phyloP scores from a whole-genome alignment of 1,140 invertebrate genomes.

The Tachypleus tridentatus region DNA sequence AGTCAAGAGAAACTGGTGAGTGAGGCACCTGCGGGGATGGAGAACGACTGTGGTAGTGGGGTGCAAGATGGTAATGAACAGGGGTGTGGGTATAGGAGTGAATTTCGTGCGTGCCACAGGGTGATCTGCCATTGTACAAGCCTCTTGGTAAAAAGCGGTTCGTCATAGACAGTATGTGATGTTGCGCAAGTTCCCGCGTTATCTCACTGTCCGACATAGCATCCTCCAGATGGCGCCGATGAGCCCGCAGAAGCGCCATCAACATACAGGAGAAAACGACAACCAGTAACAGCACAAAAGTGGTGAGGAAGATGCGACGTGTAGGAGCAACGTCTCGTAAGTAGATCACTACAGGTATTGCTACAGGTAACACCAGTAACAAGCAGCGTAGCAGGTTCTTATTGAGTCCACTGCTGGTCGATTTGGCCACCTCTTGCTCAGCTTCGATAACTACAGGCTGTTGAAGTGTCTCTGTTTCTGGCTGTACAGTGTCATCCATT shows the following conservation, averaged over 20 bases:
- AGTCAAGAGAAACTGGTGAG: no score
- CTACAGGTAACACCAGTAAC: not conserved
- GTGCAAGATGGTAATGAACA: no score
- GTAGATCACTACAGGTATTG: slow-evolving; percentile 1
- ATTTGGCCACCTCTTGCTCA: no score
- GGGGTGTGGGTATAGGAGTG: no score
- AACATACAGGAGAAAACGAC: slow-evolving; percentile 2
- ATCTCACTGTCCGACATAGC: not conserved
- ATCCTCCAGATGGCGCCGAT: not conserved
- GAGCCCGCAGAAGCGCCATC: not conserved
- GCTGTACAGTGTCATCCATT: no score
- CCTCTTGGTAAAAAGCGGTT: not conserved
- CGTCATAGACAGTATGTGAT: not conserved
- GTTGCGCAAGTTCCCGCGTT: not conserved
- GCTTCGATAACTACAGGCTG: no score
- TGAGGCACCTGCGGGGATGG: no score
- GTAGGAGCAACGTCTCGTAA: not conserved
- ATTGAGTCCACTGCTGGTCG: not conserved
- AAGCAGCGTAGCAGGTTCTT: slow-evolving; percentile 1
- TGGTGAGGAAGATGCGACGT: not conserved
- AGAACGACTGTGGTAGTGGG: no score
- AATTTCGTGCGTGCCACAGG: no score
- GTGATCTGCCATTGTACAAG: no score
- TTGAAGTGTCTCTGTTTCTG: no score
- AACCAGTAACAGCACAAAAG: not conserved